Conservation (phyloP, 2,888 invertebrate species). For the Diarsia brunnea region DNA sequence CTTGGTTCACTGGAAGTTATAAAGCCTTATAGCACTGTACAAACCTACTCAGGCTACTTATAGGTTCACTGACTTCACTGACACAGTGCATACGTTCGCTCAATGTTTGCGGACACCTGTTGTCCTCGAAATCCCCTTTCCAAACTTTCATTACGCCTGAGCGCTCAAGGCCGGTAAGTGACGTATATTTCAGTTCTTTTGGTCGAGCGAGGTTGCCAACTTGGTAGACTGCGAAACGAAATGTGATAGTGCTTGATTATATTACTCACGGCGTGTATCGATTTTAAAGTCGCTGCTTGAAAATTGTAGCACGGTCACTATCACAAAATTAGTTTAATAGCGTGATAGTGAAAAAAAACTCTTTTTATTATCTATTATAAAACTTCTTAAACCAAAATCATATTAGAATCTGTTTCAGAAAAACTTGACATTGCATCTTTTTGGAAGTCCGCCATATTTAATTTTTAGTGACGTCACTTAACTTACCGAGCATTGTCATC, state of each 20-base stretch:
- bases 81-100: constrained; percentile 24
- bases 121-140: constrained; percentile 66
- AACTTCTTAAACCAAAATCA: not conserved
- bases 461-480: too few relatives aligned
- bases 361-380: not conserved
- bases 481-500: not conserved
- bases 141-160: constrained; percentile 63
- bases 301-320: not conserved
- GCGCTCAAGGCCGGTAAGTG: constrained; percentile 59
- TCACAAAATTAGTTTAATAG: not conserved
- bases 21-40: not conserved
- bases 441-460: too few relatives aligned
- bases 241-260: not conserved
- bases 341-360: not conserved
- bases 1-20: not conserved
- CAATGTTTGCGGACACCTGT: constrained; percentile 57
- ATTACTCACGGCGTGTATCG: not conserved
- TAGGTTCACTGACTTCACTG: constrained; percentile 19
- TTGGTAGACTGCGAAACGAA: not conserved
- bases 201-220: constrained; percentile 14
- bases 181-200: constrained; percentile 37
- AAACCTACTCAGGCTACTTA: not conserved
- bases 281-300: not conserved
- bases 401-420: not conserved
- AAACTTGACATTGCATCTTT: not conserved